These are phyloP conservation scores for Amblyopsis rosae DNA, from an alignment of 2,113 vertebrate genomes.

Conservation along the genomic window DNA sequence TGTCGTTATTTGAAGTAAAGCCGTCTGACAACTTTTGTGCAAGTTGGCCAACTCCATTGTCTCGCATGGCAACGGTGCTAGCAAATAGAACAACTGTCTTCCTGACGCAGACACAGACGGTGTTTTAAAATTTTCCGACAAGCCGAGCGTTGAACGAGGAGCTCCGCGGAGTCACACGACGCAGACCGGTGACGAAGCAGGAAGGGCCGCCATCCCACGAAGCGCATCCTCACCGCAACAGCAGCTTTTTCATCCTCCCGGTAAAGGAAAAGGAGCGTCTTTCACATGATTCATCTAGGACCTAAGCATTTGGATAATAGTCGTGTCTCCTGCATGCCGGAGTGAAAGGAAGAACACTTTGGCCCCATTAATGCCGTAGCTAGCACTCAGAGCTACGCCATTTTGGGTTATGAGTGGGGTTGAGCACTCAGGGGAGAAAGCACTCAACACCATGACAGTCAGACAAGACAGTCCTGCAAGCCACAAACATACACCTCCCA, in stretches of 20 bases:
- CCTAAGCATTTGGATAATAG: constrained; percentile 30
- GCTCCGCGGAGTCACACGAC: constrained; percentile 29
- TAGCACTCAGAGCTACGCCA: constrained; percentile 31
- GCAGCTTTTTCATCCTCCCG: constrained; percentile 24
- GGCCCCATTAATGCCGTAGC: constrained; percentile 34
- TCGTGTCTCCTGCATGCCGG: constrained; percentile 20
- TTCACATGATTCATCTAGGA: constrained; percentile 14
- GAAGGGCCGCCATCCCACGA: constrained; percentile 13
- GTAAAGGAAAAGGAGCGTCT: constrained; percentile 13
- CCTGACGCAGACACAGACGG: constrained; percentile 7
- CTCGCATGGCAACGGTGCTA: background rate
- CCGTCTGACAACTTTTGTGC: constrained; percentile 33
- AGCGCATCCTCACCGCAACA: background rate
- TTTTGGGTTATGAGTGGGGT: constrained; percentile 35
- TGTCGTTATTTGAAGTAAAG: background rate
- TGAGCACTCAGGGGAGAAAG: constrained; percentile 28
- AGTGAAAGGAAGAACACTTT: constrained; percentile 40
- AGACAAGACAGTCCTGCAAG: constrained; percentile 22
- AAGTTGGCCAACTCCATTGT: constrained; percentile 12
- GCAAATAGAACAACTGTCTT: constrained; percentile 6
- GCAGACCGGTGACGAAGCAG: constrained; percentile 13
- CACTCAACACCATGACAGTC: constrained; percentile 30
- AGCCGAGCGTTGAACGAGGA: constrained; percentile 11
- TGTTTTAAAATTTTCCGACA: constrained; percentile 24
- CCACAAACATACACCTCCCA: constrained; percentile 21